Conservation (phyloP, 2,888 invertebrate species). For the Epirrhoe tristata region DNA sequence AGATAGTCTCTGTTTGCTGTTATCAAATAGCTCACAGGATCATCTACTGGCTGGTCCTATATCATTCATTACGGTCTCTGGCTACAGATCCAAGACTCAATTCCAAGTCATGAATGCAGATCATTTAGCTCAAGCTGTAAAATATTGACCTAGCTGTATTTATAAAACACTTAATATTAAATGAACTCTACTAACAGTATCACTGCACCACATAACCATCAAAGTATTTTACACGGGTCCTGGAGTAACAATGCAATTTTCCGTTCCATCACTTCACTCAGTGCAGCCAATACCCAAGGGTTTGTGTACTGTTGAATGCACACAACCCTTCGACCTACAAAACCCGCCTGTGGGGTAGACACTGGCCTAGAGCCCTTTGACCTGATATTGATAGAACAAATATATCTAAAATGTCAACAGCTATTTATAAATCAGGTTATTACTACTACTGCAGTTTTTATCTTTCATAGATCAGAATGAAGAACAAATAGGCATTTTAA, state of each 20-base stretch:
- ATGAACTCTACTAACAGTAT: not conserved
- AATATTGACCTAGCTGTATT: not conserved
- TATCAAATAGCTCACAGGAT: too few species aligned
- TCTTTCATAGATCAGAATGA: too few species aligned
- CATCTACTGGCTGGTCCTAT: too few species aligned
- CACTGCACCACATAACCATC: constrained; percentile 15
- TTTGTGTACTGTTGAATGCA: constrained; percentile 66
- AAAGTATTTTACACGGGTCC: constrained; percentile 18
- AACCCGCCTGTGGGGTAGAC: constrained; percentile 54
- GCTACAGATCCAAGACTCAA: too few species aligned
- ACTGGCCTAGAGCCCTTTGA: constrained; percentile 64
- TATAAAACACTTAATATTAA: not conserved
- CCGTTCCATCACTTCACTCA: constrained; percentile 60
- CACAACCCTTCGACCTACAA: constrained; percentile 56
- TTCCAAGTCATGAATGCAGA: too few species aligned
- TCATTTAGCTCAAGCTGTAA: not conserved
- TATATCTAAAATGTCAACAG: not conserved
- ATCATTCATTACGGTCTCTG: too few species aligned
- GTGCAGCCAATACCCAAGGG: constrained; percentile 49
- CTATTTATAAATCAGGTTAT: too few species aligned
- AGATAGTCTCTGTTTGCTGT: too few species aligned
- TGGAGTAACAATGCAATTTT: constrained; percentile 64
- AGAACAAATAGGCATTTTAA: too few species aligned
- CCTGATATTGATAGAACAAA: constrained; percentile 53
- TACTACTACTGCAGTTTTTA: too few species aligned